A percentile compares a stretch with the other conserved stretches of the same genome.
Conservation (phyloP, 2,888 invertebrate species). For the Dione juno region DNA sequence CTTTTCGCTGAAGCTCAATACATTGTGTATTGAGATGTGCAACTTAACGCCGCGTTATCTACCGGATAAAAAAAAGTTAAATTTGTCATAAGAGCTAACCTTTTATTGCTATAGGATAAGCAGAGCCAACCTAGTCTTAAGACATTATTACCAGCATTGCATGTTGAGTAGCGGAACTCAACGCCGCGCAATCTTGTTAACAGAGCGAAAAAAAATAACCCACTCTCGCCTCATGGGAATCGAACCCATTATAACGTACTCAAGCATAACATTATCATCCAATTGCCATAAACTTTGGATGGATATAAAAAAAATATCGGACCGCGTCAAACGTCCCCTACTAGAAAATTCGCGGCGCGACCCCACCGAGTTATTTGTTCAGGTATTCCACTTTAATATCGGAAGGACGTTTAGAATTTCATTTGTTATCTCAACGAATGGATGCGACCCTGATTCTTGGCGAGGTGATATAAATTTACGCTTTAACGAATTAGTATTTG, state of each 20-base stretch:
- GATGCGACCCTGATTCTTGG: conserved; percentile 45
- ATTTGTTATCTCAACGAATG: conserved; percentile 54
- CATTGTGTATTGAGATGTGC: too few relatives aligned
- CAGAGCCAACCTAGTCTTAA: too few relatives aligned
- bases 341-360: conserved; percentile 54
- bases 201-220: too few relatives aligned
- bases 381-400: conserved; percentile 60
- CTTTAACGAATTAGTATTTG: conserved; percentile 17
- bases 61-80: too few relatives aligned
- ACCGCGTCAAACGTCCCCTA: conserved; percentile 39
- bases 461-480: conserved; percentile 38
- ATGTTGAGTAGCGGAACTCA: not conserved
- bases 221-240: too few relatives aligned
- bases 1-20: too few relatives aligned
- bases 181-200: too few relatives aligned
- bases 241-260: too few relatives aligned
- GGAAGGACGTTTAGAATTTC: conserved; percentile 57
- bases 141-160: too few relatives aligned
- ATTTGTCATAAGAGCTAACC: too few relatives aligned
- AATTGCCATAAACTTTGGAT: conserved; percentile 7
- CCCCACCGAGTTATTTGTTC: conserved; percentile 54
- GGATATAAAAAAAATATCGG: conserved; percentile 20
- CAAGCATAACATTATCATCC: conserved; percentile 12
- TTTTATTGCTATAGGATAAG: too few relatives aligned
- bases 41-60: too few relatives aligned